Evolutionary conservation across 2,888 invertebrate species (phyloP).

Genomic region (Drepanosiphum platanoidis): DNA sequence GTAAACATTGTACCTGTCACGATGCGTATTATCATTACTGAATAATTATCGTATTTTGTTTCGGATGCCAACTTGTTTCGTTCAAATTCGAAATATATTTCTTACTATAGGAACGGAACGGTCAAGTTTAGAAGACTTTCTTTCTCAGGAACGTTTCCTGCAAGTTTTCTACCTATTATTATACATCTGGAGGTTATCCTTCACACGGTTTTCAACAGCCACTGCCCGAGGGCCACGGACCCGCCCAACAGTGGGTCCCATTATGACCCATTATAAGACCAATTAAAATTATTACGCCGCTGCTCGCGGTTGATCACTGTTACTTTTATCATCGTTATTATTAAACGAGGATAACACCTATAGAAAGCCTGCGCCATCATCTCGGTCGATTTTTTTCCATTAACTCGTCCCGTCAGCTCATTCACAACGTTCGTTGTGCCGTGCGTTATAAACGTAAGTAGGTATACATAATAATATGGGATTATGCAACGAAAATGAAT

Average conservation of each 20-base stretch:
- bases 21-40: too few relatives aligned
- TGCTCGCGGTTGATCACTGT: slow-evolving; percentile 15
- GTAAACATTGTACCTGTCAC: too few relatives aligned
- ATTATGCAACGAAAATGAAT: neutral
- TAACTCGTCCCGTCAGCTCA: neutral
- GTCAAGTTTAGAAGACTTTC: neutral
- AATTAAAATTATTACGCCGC: slow-evolving; percentile 56
- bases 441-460: neutral
- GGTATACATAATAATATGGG: neutral
- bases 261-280: slow-evolving; percentile 38
- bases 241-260: slow-evolving; percentile 39
- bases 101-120: too few relatives aligned
- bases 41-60: too few relatives aligned
- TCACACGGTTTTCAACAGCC: slow-evolving; percentile 43
- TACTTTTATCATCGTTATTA: slow-evolving; percentile 27
- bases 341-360: slow-evolving; percentile 45
- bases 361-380: slow-evolving; percentile 23
- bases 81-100: too few relatives aligned
- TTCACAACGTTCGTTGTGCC: neutral
- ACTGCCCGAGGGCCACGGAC: slow-evolving; percentile 45
- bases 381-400: slow-evolving; percentile 17
- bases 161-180: slow-evolving; percentile 1
- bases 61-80: too few relatives aligned
- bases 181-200: slow-evolving; percentile 42
- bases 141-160: slow-evolving; percentile 5